Base-by-base conservation (phyloP, 1,140 invertebrate species). In the Melanaphis sacchari region DNA sequence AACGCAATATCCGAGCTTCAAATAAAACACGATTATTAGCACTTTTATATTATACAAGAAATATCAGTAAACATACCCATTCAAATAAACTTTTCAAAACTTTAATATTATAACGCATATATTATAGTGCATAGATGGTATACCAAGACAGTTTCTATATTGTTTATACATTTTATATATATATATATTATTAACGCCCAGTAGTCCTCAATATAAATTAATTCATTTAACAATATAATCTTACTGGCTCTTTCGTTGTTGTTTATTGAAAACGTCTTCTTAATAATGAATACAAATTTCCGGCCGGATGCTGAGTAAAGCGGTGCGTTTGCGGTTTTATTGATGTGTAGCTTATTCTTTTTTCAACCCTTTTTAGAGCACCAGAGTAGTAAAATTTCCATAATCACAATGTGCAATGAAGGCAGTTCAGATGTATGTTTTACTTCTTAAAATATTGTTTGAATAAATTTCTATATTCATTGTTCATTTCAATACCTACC, bases 231-330 rank as follows among this genome's bases (percentile, higher is more conserved):
- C 59, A 76, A n/a, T 76, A 76, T 76, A 76, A 76, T 76, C 59
- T 76, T 76, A 76, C 59, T 76, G n/a, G 59, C 11, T n/a, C 59
- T 76, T 15, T 11, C 31, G 59, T 76, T n/a, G n/a, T 76, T n/a
- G 59, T 76, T 76, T 31, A 76, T 76, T 76, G 59, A 76, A 76
- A 76, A 76, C n/a, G 59, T 76, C 59, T 76, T n/a, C 59, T 76
- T 76, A 76, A 76, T 76, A 76, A 76, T 76, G 59, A 76, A 76
- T 76, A 76, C 59, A 76, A 76, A 76, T 76, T 76, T 76, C 59
- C 59, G 59, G 59, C 31, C 31, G 59, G 59, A 76, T 76, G 59
- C 59, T 36, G 59, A n/a, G 59, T 76, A 76, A 76, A 76, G 59
- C 31, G 59, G 59, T 15, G 59, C n/a, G 59, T n/a, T 66, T 76